phyloP scores from a whole-genome alignment of 2,888 invertebrate species.

The Noctuana brunneofusca region DNA sequence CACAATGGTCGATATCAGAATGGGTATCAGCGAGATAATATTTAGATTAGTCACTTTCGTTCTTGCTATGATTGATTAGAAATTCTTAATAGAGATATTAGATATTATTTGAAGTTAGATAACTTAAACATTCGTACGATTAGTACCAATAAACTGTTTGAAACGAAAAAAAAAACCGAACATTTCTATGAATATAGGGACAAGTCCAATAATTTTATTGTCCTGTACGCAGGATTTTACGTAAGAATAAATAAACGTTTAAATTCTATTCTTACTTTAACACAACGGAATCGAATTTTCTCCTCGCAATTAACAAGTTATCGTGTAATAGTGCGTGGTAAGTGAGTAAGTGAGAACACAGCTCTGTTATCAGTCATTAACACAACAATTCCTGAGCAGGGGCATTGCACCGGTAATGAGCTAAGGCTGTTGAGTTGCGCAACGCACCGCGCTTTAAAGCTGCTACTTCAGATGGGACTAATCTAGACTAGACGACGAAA shows the following conservation, averaged over 20 bases:
- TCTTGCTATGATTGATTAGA: not conserved
- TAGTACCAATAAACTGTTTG: too few relatives aligned
- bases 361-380: constrained; percentile 57
- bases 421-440: constrained; percentile 29
- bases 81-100: not conserved
- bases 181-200: too few relatives aligned
- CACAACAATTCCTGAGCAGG: constrained; percentile 52
- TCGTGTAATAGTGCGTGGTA: not conserved
- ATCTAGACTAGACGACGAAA: not conserved
- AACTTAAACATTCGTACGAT: too few relatives aligned
- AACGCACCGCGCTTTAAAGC: constrained; percentile 20
- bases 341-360: constrained; percentile 49
- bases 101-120: too few relatives aligned
- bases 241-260: too few relatives aligned
- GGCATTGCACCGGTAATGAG: constrained; percentile 49
- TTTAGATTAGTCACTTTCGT: constrained; percentile 21
- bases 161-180: too few relatives aligned
- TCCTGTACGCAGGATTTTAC: too few relatives aligned
- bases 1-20: constrained; percentile 15
- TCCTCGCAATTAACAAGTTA: not conserved
- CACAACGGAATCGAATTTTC: not conserved
- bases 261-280: not conserved
- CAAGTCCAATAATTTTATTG: too few relatives aligned
- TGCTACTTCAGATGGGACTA: not conserved
- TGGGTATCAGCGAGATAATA: constrained; percentile 14